A percentile compares a stretch with the other conserved stretches of the same genome.
Evolutionary conservation across 2,888 invertebrate species (phyloP).

Genomic region (Conistra vaccinii): DNA sequence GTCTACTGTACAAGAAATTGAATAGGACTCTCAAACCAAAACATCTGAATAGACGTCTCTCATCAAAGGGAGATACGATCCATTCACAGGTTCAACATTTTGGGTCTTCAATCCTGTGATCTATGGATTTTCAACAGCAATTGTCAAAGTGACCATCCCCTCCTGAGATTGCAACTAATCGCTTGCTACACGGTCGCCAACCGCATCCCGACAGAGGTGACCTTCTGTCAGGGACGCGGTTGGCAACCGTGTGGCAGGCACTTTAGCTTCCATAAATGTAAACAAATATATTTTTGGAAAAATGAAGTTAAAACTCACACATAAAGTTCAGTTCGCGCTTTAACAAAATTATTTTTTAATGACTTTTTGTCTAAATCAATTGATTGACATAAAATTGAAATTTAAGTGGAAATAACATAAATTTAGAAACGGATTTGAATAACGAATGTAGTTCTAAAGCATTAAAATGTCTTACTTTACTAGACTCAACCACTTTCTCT

Average conservation of each 20-base stretch:
- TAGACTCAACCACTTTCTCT: neutral
- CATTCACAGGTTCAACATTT: neutral
- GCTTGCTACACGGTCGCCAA: too few relatives aligned
- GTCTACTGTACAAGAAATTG: neutral
- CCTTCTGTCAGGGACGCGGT: too few relatives aligned
- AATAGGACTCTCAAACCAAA: neutral
- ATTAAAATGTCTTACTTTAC: neutral
- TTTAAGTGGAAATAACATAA: neutral
- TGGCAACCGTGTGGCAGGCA: too few relatives aligned
- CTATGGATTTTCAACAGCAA: neutral
- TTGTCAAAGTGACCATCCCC: neutral
- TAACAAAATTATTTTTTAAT: too few relatives aligned
- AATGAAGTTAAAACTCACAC: neutral
- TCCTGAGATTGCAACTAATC: neutral
- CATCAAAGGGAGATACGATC: neutral
- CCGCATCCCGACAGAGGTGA: too few relatives aligned
- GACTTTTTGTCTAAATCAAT: neutral
- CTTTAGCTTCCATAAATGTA: too few relatives aligned
- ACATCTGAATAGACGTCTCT: neutral
- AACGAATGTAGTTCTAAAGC: too few relatives aligned
- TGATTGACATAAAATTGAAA: neutral
- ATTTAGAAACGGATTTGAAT: neutral
- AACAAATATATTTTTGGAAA: neutral
- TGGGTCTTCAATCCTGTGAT: neutral
- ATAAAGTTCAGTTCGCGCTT: neutral